Base-by-base conservation (phyloP, 1,140 invertebrate species). In the Ridgeia piscesae region DNA sequence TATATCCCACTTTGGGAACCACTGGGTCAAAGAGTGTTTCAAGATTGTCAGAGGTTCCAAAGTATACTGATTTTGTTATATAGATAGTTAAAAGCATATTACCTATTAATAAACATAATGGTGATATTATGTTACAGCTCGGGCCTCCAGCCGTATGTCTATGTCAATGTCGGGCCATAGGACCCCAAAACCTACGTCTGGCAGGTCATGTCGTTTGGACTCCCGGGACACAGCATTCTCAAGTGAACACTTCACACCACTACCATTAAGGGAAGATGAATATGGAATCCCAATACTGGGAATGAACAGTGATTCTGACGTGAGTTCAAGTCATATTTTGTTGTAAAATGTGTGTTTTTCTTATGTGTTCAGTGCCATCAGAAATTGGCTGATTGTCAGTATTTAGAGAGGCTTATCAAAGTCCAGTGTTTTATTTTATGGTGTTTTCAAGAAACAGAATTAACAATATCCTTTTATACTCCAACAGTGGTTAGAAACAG, bases 271-370 rank as follows among this genome's bases (percentile, higher is more conserved):
- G 34, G 89, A 92, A 92, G 95, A 95, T 91, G 95, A 95, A 91
- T 95, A 94, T 93, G 95, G 95, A 17, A 94, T 95, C 48, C 95
- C 95, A 6, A 93, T 95, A 34, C 91, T 95, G 48, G 94, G 95
- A 21, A 93, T 95, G 21, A 95, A 94, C 92, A 94, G 94, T 88
- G 95, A 95, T 91, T 92, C 89, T 89, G 93, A 92, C 11, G 89
- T 90, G 34, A 90, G 89, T 90, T 35, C 27, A 27, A 91, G 21
- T 58, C 11, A 91, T 35, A 58, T 91, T 34, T 58, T 92, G n/a
- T 92, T 92, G 9, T 33, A 21, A 92, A 88, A 88, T 92, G 89
- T 48, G 33, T 42, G 42, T 42, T 42, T 42, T 11, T 42, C 42
- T 42, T 6, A 42, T 11, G 4, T 42, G 42, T 6, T 42, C 42